Evolutionary conservation across 2,797 vertebrate species (phyloP), one percentile per base, ranked within the genome.

Genomic region (Sebastes nivosus): DNA sequence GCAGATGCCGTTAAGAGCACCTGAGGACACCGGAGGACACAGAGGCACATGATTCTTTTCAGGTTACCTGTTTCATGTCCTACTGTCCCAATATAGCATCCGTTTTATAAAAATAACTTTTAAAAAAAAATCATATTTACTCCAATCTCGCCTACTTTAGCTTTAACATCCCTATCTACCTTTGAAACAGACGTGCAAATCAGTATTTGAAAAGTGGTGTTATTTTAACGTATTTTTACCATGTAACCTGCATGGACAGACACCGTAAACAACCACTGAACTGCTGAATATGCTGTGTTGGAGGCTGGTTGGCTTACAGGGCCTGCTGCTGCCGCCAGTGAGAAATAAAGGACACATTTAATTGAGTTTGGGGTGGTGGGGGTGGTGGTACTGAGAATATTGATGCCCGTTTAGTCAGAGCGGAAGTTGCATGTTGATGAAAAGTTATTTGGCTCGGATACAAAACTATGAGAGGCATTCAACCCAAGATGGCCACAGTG

Each of bases 261-360:
- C 54, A 36, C 16, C 22, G 11, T 34, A 55, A 67, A 79, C 57
- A 67, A 58, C 2, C 32, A 13, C 74, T 30, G 36, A 38, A 38
- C 50, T 36, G 66, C 61, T 57, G 68, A 79, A 63, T 67, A 64
- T 29, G 68, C 29, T 67, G 77, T 61, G 72, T 74, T 32, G 42
- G 63, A 77, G 29, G 46, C 79, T 75, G 59, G 69, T 52, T 73
- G 79, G 67, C 78, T 77, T 79, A 55, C 76, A 75, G 50, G 79
- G 25, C 68, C 79, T 55, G 69, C 80, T 63, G 73, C 69, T 76
- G 83, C 69, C 85, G 83, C 69, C 85, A 89, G 83, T 83, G 86
- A 88, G 63, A 90, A 75, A 75, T 84, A 84, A 84, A 88, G 80
- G 85, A 84, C 82, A 86, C 72, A 71, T 81, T 84, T 83, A 77